Conservation (phyloP, 1,140 invertebrate species). For the Rhagoletis zephyria region DNA sequence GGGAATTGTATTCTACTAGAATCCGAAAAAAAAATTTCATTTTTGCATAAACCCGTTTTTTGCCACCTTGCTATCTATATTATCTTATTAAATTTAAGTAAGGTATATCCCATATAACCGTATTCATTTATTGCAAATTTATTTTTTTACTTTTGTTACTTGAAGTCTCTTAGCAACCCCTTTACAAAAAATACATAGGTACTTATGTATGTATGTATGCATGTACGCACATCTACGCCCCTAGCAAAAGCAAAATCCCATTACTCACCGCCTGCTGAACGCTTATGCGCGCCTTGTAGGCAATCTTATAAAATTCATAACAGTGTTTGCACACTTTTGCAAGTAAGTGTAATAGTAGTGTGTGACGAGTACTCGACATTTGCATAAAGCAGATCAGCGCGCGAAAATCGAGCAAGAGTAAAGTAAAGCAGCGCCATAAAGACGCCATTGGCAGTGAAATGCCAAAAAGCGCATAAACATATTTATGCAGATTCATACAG, state of each 20-base stretch:
- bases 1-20: too few species aligned
- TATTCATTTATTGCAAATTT: too few species aligned
- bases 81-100: too few species aligned
- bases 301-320: constrained; percentile 16
- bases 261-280: background rate
- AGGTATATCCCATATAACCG: too few species aligned
- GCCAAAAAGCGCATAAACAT: background rate
- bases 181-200: background rate
- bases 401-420: background rate
- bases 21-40: too few species aligned
- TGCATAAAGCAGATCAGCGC: background rate
- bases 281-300: constrained; percentile 11
- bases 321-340: constrained; percentile 18
- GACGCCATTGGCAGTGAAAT: constrained; percentile 23
- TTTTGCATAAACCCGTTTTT: too few species aligned
- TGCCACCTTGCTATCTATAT: too few species aligned
- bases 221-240: background rate
- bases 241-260: too few species aligned
- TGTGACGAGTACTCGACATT: background rate
- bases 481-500: background rate
- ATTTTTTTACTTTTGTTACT: too few species aligned
- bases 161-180: too few species aligned
- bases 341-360: background rate
- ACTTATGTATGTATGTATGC: background rate
- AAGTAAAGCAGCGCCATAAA: background rate